Conservation (phyloP, 1,140 invertebrate genomes). For the Pseudobourletiella spinata region DNA sequence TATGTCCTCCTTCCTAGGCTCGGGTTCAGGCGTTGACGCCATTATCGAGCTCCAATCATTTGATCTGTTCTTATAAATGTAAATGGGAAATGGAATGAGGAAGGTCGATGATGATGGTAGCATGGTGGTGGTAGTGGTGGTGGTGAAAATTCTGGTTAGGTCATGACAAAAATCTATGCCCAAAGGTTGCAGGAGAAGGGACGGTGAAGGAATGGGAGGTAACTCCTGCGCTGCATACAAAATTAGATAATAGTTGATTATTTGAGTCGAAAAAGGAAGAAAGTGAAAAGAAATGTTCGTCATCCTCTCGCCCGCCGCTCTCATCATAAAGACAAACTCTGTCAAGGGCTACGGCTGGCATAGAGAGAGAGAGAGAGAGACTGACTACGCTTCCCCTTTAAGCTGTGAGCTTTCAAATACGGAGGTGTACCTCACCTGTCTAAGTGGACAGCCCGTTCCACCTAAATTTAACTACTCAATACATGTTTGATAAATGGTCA, state of each 20-base stretch:
- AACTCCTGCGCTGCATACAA: conserved; percentile 3
- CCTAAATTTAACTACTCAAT: conserved; percentile 5
- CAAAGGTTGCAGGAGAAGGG: not conserved
- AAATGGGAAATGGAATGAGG: no score
- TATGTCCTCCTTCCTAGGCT: no score
- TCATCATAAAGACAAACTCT: conserved; percentile 21
- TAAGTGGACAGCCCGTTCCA: not conserved
- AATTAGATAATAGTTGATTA: conserved; percentile 1
- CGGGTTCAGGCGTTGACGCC: no score
- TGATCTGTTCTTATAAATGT: no score
- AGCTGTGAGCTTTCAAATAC: not conserved
- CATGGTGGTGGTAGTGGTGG: no score
- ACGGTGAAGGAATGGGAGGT: not conserved
- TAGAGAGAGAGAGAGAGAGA: no score
- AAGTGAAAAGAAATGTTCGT: not conserved
- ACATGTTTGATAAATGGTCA: not conserved
- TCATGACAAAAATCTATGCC: not conserved
- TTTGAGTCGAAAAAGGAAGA: not conserved
- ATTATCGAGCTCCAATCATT: no score
- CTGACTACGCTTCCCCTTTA: not conserved
- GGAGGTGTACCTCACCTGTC: conserved; percentile 8
- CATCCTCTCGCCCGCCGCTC: conserved; percentile 5
- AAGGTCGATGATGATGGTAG: no score
- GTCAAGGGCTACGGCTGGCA: conserved; percentile 4
- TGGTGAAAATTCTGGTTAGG: no score